Percentiles rank a stretch among this genome's conserved stretches.
Conservation (phyloP, 2,113 vertebrate species). For the Cavia aperea region DNA sequence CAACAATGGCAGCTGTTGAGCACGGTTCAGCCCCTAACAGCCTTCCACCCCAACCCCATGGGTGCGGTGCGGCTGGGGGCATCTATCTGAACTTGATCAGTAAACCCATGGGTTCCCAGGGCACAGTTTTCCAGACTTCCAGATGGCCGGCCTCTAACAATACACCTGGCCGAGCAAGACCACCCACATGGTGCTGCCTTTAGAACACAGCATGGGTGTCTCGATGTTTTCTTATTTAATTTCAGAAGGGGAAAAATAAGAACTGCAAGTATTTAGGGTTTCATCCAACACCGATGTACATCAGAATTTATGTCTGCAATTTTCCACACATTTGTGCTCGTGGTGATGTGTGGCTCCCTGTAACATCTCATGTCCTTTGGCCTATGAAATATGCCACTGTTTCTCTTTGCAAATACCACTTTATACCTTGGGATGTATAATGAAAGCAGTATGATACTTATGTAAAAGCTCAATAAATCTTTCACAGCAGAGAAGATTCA, state of each 20-base stretch:
- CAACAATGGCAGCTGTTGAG: not conserved
- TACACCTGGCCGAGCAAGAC: not conserved
- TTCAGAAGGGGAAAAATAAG: slow-evolving; percentile 46
- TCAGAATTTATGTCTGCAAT: slow-evolving; percentile 63
- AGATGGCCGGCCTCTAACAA: not conserved
- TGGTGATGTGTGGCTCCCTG: slow-evolving; percentile 23
- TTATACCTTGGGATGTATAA: slow-evolving; percentile 49
- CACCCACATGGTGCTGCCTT: not conserved
- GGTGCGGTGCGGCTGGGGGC: not conserved
- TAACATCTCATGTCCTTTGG: slow-evolving; percentile 34
- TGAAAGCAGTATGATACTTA: slow-evolving; percentile 38
- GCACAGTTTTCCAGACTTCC: not conserved
- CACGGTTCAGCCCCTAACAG: not conserved
- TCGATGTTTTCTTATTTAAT: slow-evolving; percentile 56
- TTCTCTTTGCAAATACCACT: slow-evolving; percentile 52
- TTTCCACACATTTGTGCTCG: slow-evolving; percentile 51
- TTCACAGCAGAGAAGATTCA: slow-evolving; percentile 54
- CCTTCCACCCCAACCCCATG: not conserved
- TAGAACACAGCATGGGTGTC: not conserved
- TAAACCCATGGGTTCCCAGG: not conserved
- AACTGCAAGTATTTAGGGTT: slow-evolving; percentile 29
- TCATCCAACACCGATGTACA: not conserved
- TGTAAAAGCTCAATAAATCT: slow-evolving; percentile 53
- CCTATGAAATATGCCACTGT: slow-evolving; percentile 31
- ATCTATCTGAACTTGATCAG: slow-evolving; percentile 49